These are phyloP conservation scores for Hybognathus amarus DNA, from an alignment of 2,797 vertebrate genomes.

Conservation along the genomic window DNA sequence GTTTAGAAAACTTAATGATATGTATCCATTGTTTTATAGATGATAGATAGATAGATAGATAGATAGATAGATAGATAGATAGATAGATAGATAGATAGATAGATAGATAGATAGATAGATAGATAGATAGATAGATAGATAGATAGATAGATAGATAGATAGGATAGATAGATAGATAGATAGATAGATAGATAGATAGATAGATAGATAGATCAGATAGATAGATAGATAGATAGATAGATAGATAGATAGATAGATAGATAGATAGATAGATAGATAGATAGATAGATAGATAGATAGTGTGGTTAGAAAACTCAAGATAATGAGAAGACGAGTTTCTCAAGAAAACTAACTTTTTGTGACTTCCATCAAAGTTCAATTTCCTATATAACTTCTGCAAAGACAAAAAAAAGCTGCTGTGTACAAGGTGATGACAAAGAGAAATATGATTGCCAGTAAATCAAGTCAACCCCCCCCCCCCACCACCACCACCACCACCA, in stretches of 20 bases:
- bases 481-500: background rate
- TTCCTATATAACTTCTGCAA: background rate
- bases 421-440: constrained; percentile 42
- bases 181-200: background rate
- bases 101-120: background rate
- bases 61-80: background rate
- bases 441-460: constrained; percentile 50
- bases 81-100: background rate
- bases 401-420: background rate
- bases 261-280: background rate
- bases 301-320: background rate
- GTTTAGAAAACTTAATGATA: too few relatives aligned
- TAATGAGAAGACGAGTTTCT: background rate
- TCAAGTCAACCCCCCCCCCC: background rate
- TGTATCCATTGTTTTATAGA: too few relatives aligned
- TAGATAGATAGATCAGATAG: background rate
- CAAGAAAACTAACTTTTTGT: background rate
- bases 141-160: background rate
- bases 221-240: background rate
- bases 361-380: background rate
- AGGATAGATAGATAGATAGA: background rate
- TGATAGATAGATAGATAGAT: background rate
- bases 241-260: background rate
- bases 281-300: background rate
- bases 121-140: background rate